Conservation (phyloP, 2,888 invertebrate genomes). For the Agrotis clavis region DNA sequence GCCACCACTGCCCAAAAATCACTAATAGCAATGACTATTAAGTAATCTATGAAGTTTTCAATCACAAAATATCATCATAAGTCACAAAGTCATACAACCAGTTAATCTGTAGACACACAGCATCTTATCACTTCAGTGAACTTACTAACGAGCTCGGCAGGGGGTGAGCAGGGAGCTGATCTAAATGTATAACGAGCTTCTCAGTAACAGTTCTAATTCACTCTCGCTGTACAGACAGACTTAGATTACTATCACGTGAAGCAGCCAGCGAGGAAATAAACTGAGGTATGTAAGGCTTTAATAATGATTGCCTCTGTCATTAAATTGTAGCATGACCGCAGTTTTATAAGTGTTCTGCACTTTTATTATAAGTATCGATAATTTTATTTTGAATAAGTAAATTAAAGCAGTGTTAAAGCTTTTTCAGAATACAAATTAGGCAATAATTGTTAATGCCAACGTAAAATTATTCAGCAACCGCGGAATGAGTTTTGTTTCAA, state of each 20-base stretch:
- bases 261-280: too few species aligned
- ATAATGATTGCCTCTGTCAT: too few species aligned
- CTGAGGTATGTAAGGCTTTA: too few species aligned
- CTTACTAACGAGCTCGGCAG: not conserved
- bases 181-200: conserved; percentile 3
- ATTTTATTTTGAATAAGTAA: not conserved
- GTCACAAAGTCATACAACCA: not conserved
- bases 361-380: too few species aligned
- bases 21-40: too few species aligned
- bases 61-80: not conserved
- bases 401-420: not conserved
- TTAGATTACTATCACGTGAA: not conserved
- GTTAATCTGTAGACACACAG: not conserved
- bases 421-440: not conserved
- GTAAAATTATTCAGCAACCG: not conserved
- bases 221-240: not conserved
- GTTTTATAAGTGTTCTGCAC: not conserved
- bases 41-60: too few species aligned
- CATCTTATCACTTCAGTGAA: not conserved
- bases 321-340: too few species aligned
- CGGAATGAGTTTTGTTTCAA: conserved; percentile 7
- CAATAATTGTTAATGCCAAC: not conserved
- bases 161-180: not conserved
- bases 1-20: too few species aligned
- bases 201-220: not conserved